Conservation (phyloP, 2,797 vertebrate genomes). For the Paguma larvata region DNA sequence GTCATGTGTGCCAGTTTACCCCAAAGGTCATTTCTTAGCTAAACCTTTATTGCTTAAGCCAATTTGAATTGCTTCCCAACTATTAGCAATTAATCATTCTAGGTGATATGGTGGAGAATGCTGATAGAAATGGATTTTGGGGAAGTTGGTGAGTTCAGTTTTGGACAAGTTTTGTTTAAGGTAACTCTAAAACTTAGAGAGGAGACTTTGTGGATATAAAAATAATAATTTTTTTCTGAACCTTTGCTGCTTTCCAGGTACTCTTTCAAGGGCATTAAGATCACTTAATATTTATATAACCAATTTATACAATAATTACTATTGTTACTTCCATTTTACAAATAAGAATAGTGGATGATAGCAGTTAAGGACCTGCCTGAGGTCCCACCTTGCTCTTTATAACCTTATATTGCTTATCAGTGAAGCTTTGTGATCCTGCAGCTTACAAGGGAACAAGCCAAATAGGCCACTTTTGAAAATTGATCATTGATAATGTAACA, state of each 20-base stretch:
- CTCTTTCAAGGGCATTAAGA: not conserved
- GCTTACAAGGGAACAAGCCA: not conserved
- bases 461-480: not conserved
- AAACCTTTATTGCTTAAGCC: not conserved
- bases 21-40: not conserved
- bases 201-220: not conserved
- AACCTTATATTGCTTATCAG: not conserved
- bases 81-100: not conserved
- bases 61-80: not conserved
- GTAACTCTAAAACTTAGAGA: not conserved
- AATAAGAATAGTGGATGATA: not conserved
- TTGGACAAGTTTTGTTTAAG: not conserved
- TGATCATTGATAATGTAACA: not conserved
- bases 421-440: not conserved
- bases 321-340: not conserved
- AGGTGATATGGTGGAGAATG: not conserved
- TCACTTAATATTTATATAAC: not conserved
- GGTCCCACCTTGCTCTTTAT: not conserved
- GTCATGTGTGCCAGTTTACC: not conserved
- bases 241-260: not conserved
- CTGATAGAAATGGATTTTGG: not conserved
- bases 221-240: not conserved
- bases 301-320: not conserved
- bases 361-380: not conserved
- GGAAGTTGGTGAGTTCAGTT: not conserved